These are phyloP conservation scores for Pluvianellus socialis DNA, from an alignment of 2,113 vertebrate species.

Conservation along the genomic window DNA sequence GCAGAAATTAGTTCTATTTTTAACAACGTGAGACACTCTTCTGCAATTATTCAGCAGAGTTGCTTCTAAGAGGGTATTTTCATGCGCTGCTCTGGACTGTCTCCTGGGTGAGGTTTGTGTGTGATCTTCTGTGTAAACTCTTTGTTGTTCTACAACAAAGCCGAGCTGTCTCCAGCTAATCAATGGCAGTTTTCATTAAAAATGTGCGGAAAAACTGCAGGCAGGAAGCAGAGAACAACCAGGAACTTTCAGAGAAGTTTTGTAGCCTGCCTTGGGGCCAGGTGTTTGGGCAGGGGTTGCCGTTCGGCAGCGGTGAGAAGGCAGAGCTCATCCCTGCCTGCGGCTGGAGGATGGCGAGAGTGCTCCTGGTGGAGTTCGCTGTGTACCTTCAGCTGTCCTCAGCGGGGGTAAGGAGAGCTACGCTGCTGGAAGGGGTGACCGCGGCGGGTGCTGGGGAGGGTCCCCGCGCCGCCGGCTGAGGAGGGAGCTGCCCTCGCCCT, in stretches of 20 bases:
- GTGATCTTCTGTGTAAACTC: neutral
- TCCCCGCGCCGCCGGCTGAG: fast-evolving
- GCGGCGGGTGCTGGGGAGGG: neutral
- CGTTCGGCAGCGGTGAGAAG: neutral
- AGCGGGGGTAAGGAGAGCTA: neutral
- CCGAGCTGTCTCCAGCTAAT: neutral
- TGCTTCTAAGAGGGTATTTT: neutral
- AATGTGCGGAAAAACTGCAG: neutral
- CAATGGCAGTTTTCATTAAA: neutral
- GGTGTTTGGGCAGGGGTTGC: neutral
- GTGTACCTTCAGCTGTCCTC: fast-evolving
- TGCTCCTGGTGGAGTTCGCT: neutral
- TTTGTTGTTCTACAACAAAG: neutral
- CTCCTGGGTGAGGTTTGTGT: neutral
- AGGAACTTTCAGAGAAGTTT: neutral
- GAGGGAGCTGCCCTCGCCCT: neutral
- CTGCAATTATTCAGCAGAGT: neutral
- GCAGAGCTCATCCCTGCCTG: neutral
- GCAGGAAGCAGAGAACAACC: neutral
- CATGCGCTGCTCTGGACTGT: neutral
- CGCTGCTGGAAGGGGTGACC: no score
- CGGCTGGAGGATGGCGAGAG: neutral
- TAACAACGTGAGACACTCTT: neutral
- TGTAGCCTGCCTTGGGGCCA: neutral
- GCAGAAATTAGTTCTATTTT: conserved; percentile 36